Conservation (phyloP, 2,888 invertebrate genomes). For the Beris chalybata region DNA sequence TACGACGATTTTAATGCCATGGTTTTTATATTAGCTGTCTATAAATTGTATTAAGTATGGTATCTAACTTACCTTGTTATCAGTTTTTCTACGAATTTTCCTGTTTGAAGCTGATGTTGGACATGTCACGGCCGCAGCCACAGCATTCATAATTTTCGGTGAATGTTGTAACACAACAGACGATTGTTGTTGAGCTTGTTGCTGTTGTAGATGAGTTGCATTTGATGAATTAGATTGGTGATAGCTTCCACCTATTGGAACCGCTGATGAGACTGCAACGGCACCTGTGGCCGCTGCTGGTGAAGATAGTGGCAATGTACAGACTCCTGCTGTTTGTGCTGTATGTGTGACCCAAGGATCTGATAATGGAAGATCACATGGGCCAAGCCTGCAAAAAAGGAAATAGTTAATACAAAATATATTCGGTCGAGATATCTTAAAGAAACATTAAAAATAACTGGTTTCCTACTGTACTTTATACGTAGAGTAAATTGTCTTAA, state of each 20-base stretch:
- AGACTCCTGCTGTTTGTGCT: conserved; percentile 43
- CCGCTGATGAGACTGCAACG: conserved; percentile 49
- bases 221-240: conserved; percentile 38
- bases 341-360: conserved; percentile 53
- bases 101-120: conserved; percentile 62
- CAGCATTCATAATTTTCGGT: conserved; percentile 57
- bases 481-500: too few species aligned
- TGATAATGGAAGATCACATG: conserved; percentile 77
- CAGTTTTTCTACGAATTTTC: conserved; percentile 72
- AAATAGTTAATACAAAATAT: conserved; percentile 6
- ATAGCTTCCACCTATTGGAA: conserved; percentile 43
- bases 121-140: conserved; percentile 56
- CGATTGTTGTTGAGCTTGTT: conserved; percentile 41
- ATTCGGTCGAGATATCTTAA: neutral
- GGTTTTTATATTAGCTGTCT: too few species aligned
- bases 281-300: conserved; percentile 55
- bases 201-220: conserved; percentile 35
- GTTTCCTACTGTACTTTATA: too few species aligned
- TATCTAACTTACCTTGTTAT: conserved; percentile 58
- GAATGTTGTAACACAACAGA: conserved; percentile 45
- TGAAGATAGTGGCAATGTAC: conserved; percentile 60
- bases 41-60: too few species aligned
- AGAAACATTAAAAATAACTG: too few species aligned
- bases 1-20: too few species aligned
- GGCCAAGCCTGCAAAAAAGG: conserved; percentile 75